Evolutionary conservation across 2,113 vertebrate species (phyloP).

Genomic region (Ondatra zibethicus): DNA sequence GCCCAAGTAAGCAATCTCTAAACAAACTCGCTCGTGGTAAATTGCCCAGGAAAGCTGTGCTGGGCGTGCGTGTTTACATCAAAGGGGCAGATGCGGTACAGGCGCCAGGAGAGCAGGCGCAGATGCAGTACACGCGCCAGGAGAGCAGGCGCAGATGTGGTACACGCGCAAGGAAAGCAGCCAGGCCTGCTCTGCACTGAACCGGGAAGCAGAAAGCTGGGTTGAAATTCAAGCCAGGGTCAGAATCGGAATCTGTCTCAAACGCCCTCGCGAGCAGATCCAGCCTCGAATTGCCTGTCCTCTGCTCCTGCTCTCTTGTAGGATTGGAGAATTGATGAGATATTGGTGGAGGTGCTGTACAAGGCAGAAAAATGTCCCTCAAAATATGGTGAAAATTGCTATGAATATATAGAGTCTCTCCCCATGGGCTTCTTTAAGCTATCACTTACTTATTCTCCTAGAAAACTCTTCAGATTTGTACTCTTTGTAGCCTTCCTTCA

Average conservation of each 20-base stretch:
- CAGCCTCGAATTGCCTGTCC: constrained; percentile 20
- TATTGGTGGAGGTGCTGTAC: constrained; percentile 35
- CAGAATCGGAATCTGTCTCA: constrained; percentile 44
- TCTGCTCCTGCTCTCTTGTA: constrained; percentile 29
- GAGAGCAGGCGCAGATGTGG: not conserved
- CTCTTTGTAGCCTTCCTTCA: not conserved
- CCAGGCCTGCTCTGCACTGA: not conserved
- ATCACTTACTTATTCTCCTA: not conserved
- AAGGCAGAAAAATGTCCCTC: not conserved
- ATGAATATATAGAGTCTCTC: constrained; percentile 45
- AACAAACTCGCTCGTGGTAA: constrained; percentile 41
- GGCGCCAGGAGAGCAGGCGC: too few relatives aligned
- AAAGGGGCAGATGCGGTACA: not conserved
- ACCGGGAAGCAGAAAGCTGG: not conserved
- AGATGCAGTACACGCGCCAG: not conserved
- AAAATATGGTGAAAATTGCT: constrained; percentile 5
- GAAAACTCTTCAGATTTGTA: not conserved
- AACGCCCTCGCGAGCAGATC: not conserved
- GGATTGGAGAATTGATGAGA: constrained; percentile 51
- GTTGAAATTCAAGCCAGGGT: constrained; percentile 19
- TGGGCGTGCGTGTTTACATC: not conserved
- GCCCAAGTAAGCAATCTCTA: constrained; percentile 55
- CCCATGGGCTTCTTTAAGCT: not conserved
- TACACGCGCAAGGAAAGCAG: not conserved
- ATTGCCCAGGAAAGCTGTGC: constrained; percentile 23